Evolutionary conservation across 2,888 invertebrate genomes (phyloP).

Genomic region (Digitonthophagus gazella): DNA sequence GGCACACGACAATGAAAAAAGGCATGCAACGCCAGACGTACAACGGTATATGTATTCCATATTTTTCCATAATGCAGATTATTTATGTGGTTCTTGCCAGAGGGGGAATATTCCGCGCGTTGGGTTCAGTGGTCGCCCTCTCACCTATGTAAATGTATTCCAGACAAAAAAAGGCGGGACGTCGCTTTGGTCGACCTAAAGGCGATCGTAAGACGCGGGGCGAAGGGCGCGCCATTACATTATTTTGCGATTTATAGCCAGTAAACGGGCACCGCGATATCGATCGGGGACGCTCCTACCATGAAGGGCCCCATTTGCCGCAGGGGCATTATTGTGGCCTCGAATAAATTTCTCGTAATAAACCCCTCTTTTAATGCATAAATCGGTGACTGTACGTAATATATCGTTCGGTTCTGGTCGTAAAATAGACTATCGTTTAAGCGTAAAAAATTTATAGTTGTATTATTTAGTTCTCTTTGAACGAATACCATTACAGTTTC

Average conservation of each 20-base stretch:
- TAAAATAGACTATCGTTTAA: constrained; percentile 1
- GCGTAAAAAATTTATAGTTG: not conserved
- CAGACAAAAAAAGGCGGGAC: not conserved
- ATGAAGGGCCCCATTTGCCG: not conserved
- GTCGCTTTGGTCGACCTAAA: constrained; percentile 1
- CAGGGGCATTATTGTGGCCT: constrained; percentile 2
- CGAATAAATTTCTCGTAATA: constrained; percentile 15
- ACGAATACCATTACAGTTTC: not conserved
- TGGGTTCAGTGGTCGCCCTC: not conserved
- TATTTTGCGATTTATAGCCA: constrained; percentile 34
- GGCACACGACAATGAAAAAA: constrained; percentile 17
- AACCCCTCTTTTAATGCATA: constrained; percentile 16
- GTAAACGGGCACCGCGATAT: constrained; percentile 22
- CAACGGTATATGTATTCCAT: constrained; percentile 13
- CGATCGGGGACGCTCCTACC: constrained; percentile 4
- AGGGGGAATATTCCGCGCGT: constrained; percentile 7
- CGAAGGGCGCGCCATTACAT: constrained; percentile 44
- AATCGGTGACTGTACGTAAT: constrained; percentile 13
- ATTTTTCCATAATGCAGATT: constrained; percentile 24
- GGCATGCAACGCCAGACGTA: not conserved
- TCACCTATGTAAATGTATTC: constrained; percentile 19
- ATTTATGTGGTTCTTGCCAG: constrained; percentile 20
- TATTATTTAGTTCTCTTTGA: not conserved
- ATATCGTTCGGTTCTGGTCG: constrained; percentile 3
- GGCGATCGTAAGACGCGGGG: constrained; percentile 15